Conservation (phyloP, 2,113 vertebrate genomes). For the Argyrosomus japonicus region DNA sequence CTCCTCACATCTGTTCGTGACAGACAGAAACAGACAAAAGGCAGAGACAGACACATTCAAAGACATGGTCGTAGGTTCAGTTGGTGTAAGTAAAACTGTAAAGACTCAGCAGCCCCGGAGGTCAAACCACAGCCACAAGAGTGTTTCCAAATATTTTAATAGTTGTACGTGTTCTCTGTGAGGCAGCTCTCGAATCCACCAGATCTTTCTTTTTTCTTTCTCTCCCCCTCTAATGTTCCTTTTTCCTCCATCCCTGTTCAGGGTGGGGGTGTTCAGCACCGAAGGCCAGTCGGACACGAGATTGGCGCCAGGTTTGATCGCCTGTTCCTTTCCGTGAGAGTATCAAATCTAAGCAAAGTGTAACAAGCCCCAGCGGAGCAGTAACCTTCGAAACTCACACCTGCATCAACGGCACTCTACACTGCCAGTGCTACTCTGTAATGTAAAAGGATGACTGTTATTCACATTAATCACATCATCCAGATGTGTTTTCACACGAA, state of each 20-base stretch:
- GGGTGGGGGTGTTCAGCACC: conserved; percentile 28
- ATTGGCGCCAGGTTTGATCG: conserved; percentile 46
- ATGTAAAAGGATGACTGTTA: conserved; percentile 62
- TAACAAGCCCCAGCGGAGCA: conserved; percentile 72
- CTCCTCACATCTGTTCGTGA: background rate
- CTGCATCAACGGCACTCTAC: conserved; percentile 59
- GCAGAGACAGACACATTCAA: conserved; percentile 4
- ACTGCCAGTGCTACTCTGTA: conserved; percentile 54
- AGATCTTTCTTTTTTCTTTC: background rate
- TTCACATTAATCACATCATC: conserved; percentile 74
- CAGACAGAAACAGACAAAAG: background rate
- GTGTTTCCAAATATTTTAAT: conserved; percentile 53
- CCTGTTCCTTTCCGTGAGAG: conserved; percentile 75
- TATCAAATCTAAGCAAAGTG: conserved; percentile 55
- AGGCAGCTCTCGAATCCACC: background rate
- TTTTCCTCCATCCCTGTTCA: conserved; percentile 15
- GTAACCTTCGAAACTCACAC: conserved; percentile 70
- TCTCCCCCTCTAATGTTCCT: conserved; percentile 9
- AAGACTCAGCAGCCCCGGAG: conserved; percentile 9
- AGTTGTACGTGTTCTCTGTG: conserved; percentile 20
- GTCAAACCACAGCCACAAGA: conserved; percentile 52
- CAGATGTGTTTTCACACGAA: conserved; percentile 76
- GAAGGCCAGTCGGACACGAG: conserved; percentile 25
- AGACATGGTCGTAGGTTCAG: background rate
- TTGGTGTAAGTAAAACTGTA: conserved; percentile 10